Percentiles rank a stretch among this genome's conserved stretches.
Evolutionary conservation across 2,888 invertebrate species (phyloP).

Genomic region (Oligia fasciuncula): DNA sequence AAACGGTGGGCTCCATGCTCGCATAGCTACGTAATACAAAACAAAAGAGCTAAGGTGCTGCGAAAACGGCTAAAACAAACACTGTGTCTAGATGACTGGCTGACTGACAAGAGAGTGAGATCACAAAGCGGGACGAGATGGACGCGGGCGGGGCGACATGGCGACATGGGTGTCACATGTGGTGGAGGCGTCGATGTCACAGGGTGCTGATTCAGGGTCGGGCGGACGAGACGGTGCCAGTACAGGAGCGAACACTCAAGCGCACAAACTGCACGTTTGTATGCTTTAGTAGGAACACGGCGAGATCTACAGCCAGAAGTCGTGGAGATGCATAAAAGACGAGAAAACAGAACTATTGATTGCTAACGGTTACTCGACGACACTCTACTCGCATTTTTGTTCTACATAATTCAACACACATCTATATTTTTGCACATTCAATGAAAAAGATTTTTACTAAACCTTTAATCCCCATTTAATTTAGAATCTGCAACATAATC

Average conservation of each 20-base stretch:
- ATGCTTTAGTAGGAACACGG: conserved; percentile 59
- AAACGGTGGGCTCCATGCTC: conserved; percentile 71
- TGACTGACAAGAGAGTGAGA: conserved; percentile 67
- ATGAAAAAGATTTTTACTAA: conserved; percentile 29
- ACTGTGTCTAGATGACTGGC: conserved; percentile 70
- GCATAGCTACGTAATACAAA: conserved; percentile 65
- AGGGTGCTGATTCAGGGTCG: conserved; percentile 66
- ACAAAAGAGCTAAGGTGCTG: conserved; percentile 74
- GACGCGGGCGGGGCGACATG: conserved; percentile 65
- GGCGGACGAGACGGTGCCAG: conserved; percentile 76
- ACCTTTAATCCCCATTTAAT: conserved; percentile 44
- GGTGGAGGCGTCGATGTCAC: conserved; percentile 60
- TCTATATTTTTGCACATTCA: conserved; percentile 42
- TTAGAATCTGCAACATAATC: conserved; percentile 53
- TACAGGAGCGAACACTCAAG: conserved; percentile 55
- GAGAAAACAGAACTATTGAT: conserved; percentile 79
- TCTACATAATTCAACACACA: conserved; percentile 42
- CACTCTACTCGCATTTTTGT: conserved; percentile 67
- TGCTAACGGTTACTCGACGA: conserved; percentile 79
- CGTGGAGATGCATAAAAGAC: conserved; percentile 83
- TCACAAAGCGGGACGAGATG: conserved; percentile 75
- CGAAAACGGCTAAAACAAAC: conserved; percentile 70
- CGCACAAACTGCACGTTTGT: conserved; percentile 54
- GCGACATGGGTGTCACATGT: conserved; percentile 33
- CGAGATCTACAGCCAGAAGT: conserved; percentile 70